These are phyloP conservation scores for Ochlodes sylvanus DNA, from an alignment of 2,888 invertebrate species.

Conservation along the genomic window DNA sequence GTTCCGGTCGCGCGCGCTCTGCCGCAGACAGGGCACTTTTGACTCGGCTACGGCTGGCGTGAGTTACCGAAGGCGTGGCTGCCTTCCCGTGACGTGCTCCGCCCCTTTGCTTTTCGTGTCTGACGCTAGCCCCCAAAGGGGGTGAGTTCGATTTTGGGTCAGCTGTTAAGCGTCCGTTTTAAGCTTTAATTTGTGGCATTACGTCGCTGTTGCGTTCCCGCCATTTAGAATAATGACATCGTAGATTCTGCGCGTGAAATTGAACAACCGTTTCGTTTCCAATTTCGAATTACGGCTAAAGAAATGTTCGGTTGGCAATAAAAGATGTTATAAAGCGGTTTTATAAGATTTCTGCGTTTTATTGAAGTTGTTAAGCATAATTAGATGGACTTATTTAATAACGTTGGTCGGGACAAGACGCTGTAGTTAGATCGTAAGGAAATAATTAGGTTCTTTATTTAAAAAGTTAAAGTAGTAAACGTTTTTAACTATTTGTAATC, in stretches of 20 bases:
- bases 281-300: slow-evolving; percentile 53
- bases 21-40: slow-evolving; percentile 76
- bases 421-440: too few species aligned
- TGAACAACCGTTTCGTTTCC: slow-evolving; percentile 65
- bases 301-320: slow-evolving; percentile 36
- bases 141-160: slow-evolving; percentile 81
- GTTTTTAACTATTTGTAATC: too few species aligned
- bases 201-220: slow-evolving; percentile 69
- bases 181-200: slow-evolving; percentile 85
- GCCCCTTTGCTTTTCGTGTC: slow-evolving; percentile 81
- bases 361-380: slow-evolving; percentile 5
- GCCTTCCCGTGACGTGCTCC: slow-evolving; percentile 55
- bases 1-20: slow-evolving; percentile 63
- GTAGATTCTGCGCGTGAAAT: slow-evolving; percentile 66
- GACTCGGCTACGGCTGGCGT: slow-evolving; percentile 68
- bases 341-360: slow-evolving; percentile 18
- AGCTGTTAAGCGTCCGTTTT: slow-evolving; percentile 84
- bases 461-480: too few species aligned
- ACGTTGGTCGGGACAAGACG: neutral
- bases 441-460: too few species aligned
- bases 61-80: slow-evolving; percentile 72
- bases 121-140: slow-evolving; percentile 64
- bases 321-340: slow-evolving; percentile 32
- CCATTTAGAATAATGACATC: slow-evolving; percentile 80
- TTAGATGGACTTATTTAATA: slow-evolving; percentile 24